These are phyloP conservation scores for Solenodon paradoxus DNA, from an alignment of 2,113 vertebrate species.

Conservation along the genomic window DNA sequence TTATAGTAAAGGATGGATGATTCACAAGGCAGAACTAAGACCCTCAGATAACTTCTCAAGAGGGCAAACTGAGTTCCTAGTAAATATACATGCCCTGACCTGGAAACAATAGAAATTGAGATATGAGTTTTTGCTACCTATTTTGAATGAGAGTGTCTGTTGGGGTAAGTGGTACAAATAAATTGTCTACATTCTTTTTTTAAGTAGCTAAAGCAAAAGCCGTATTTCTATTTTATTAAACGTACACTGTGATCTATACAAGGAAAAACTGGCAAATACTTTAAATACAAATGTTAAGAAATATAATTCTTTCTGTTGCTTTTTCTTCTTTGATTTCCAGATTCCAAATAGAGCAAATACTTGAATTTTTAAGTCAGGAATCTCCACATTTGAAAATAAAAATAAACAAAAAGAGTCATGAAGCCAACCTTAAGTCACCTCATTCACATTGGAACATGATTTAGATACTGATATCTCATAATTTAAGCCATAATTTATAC, in stretches of 20 bases:
- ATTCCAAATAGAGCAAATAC: too few relatives aligned
- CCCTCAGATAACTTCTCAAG: not conserved
- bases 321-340: too few relatives aligned
- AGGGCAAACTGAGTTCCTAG: not conserved
- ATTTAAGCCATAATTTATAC: not conserved
- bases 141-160: not conserved
- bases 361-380: too few relatives aligned
- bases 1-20: not conserved
- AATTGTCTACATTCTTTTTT: too few relatives aligned
- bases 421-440: not conserved
- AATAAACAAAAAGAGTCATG: not conserved
- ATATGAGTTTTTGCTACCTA: not conserved
- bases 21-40: not conserved
- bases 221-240: too few relatives aligned
- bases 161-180: not conserved
- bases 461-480: not conserved
- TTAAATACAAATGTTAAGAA: too few relatives aligned
- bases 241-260: too few relatives aligned
- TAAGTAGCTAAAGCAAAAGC: too few relatives aligned
- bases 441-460: not conserved
- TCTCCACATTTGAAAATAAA: not conserved
- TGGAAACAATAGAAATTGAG: not conserved
- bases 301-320: too few relatives aligned
- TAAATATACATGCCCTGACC: not conserved
- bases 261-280: too few relatives aligned